These are phyloP conservation scores for Rotaria magnacalcarata DNA, from an alignment of 2,888 invertebrate genomes.

Conservation along the genomic window DNA sequence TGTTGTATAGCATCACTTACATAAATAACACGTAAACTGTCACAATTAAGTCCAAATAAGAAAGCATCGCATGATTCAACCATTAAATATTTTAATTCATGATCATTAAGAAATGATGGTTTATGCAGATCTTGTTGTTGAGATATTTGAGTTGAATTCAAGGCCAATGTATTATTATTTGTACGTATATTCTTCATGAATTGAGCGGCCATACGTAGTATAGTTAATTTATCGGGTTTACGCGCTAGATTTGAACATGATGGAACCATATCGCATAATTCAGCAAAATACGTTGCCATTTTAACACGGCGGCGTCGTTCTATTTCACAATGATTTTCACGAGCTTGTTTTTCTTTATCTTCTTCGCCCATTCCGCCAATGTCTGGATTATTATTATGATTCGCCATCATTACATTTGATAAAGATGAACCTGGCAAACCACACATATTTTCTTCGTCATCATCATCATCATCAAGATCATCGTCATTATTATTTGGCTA, in stretches of 20 bases:
- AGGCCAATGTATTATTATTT: not conserved
- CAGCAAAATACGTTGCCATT: slow-evolving; percentile 99
- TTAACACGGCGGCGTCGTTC: slow-evolving; percentile 95
- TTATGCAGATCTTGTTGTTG: slow-evolving; percentile 67
- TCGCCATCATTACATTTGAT: not conserved
- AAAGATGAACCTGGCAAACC: not conserved
- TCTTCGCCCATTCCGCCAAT: slow-evolving; percentile 9
- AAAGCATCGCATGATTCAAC: slow-evolving; percentile 98
- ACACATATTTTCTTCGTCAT: not conserved
- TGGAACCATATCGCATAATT: slow-evolving; percentile 98
- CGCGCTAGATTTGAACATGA: slow-evolving; percentile 93
- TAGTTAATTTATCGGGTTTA: slow-evolving; percentile 97
- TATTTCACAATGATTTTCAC: slow-evolving; percentile 98
- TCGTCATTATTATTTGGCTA: not conserved
- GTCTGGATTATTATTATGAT: too few relatives aligned
- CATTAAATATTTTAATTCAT: slow-evolving; percentile 95
- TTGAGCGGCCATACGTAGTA: slow-evolving; percentile 96
- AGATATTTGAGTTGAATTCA: not conserved
- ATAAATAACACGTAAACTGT: slow-evolving; percentile 91
- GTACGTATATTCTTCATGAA: slow-evolving; percentile 85
- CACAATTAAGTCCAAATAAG: slow-evolving; percentile 89
- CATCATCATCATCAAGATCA: slow-evolving; percentile 30
- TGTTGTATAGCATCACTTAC: slow-evolving; percentile 97
- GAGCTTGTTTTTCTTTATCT: slow-evolving; percentile 46
- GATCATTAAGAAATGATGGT: slow-evolving; percentile 95